Evolutionary conservation across 2,113 vertebrate species (phyloP).

Genomic region (Tupaia chinensis): DNA sequence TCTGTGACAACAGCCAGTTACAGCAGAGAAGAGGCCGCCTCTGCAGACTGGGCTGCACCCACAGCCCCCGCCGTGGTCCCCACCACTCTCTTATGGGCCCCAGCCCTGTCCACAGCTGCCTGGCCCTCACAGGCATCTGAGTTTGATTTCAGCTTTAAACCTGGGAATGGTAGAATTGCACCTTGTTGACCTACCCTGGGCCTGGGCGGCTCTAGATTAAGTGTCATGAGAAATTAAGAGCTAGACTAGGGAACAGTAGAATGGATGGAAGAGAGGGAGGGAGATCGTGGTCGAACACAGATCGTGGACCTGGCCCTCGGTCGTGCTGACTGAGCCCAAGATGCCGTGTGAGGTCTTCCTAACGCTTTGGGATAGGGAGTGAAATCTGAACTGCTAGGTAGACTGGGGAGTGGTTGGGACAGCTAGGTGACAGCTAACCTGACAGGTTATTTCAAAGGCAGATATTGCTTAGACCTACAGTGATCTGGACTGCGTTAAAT

Average conservation of each 20-base stretch:
- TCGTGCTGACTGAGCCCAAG: not conserved
- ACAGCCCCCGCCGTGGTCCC: accelerated
- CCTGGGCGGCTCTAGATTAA: not conserved
- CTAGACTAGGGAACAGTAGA: not conserved
- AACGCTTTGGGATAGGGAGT: not conserved
- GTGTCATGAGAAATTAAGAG: not conserved
- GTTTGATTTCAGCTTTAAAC: not conserved
- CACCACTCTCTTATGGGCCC: accelerated
- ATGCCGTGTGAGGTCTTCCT: not conserved
- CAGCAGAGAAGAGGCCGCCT: not conserved
- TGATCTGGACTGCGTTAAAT: conserved; percentile 66
- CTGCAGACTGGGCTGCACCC: not conserved
- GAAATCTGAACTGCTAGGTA: not conserved
- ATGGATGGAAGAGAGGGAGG: not conserved
- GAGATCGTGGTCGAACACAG: not conserved
- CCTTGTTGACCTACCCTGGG: not conserved
- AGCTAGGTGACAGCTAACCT: not conserved
- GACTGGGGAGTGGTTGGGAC: not conserved
- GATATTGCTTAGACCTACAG: not conserved
- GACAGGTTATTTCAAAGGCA: conserved; percentile 1
- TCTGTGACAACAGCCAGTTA: not conserved
- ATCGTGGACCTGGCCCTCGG: not conserved
- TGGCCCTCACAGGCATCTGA: not conserved
- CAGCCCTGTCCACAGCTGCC: not conserved
- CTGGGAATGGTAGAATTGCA: not conserved